A percentile compares a stretch with the other conserved stretches of the same genome.
phyloP scores from a whole-genome alignment of 2,888 invertebrate genomes.

The Cephus pulcher region DNA sequence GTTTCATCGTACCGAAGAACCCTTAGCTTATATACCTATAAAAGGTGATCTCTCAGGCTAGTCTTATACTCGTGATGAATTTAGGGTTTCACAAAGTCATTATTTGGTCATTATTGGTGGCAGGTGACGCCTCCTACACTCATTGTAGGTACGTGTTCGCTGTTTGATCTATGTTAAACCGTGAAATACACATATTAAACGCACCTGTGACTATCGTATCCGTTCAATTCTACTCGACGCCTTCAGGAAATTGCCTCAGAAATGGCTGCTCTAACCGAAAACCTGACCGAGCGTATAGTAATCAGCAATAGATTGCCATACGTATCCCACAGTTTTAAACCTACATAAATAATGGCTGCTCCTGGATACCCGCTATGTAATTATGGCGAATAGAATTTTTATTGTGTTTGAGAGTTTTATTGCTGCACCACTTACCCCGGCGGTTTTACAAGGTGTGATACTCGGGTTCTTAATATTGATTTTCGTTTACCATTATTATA shows the following conservation, averaged over 20 bases:
- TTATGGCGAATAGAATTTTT: not conserved
- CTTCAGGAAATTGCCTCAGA: conserved; percentile 41
- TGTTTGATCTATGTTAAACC: conserved; percentile 42
- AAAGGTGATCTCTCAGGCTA: not conserved
- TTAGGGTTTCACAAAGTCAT: conserved; percentile 44
- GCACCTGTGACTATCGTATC: conserved; percentile 44
- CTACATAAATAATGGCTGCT: not conserved
- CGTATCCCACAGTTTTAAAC: not conserved
- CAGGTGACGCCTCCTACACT: conserved; percentile 38
- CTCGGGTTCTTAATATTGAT: not conserved
- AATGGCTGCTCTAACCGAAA: conserved; percentile 30
- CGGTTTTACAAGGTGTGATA: not conserved
- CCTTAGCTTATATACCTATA: not conserved
- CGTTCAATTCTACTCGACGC: conserved; percentile 24
- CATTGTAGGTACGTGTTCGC: conserved; percentile 18
- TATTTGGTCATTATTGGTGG: conserved; percentile 40
- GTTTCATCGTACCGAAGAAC: conserved; percentile 3
- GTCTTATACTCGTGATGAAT: not conserved
- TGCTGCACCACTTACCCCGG: not conserved
- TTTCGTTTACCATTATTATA: not conserved
- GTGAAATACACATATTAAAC: conserved; percentile 37
- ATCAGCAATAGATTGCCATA: not conserved
- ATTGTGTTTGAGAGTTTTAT: not conserved
- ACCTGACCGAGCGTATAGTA: conserved; percentile 17
- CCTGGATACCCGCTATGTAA: not conserved